A percentile compares a stretch with the other conserved stretches of the same genome.
Evolutionary conservation across 2,888 invertebrate genomes (phyloP).

Genomic region (Drosophila borborema): DNA sequence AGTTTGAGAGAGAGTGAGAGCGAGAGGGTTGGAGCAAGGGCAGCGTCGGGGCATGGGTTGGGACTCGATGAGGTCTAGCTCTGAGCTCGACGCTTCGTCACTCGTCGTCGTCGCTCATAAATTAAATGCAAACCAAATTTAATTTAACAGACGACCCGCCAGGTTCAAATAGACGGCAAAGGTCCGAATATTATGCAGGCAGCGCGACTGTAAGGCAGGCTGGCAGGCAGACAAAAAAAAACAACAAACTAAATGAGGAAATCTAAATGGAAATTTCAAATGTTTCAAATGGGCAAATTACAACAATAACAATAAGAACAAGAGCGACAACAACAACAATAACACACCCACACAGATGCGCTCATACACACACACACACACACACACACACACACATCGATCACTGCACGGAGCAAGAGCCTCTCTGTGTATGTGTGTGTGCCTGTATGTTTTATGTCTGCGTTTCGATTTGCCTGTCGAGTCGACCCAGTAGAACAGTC

Average conservation of each 20-base stretch:
- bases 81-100: conserved; percentile 24
- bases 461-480: conserved; percentile 21
- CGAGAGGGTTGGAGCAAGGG: not conserved
- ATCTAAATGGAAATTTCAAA: conserved; percentile 78
- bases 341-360: conserved; percentile 23
- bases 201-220: conserved; percentile 20
- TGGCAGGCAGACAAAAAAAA: conserved; percentile 18
- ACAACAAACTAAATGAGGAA: conserved; percentile 51
- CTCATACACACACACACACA: conserved; percentile 22
- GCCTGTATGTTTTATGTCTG: conserved; percentile 4
- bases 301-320: conserved; percentile 51
- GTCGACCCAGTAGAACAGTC: conserved; percentile 28
- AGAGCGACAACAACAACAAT: conserved; percentile 15
- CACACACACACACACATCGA: too few relatives aligned
- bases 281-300: conserved; percentile 74
- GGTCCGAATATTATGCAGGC: conserved; percentile 71
- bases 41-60: not conserved
- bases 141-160: conserved; percentile 72
- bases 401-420: conserved; percentile 31
- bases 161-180: conserved; percentile 66
- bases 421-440: conserved; percentile 13
- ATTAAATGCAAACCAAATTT: conserved; percentile 71
- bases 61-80: conserved; percentile 13
- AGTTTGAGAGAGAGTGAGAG: too few relatives aligned
- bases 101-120: conserved; percentile 52